Evolutionary conservation across 1,140 invertebrate genomes (phyloP).

Genomic region (Leptonema lineaticorne): DNA sequence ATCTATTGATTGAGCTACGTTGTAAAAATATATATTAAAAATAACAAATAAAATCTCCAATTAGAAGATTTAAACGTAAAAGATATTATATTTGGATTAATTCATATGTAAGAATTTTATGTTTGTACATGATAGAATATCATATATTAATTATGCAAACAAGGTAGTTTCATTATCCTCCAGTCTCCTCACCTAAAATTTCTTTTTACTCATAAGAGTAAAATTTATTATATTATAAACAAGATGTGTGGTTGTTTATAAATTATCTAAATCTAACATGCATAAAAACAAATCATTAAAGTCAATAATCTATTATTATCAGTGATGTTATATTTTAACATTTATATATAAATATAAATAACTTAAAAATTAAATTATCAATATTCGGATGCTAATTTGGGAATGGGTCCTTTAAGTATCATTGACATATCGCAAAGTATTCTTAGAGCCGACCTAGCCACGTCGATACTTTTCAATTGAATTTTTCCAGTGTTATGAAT

Average conservation of each 20-base stretch:
- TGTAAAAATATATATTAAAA: too few species aligned
- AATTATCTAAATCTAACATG: background rate
- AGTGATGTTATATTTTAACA: background rate
- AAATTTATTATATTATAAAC: background rate
- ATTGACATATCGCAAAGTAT: conserved; percentile 36
- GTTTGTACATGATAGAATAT: conserved; percentile 17
- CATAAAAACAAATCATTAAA: background rate
- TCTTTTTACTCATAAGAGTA: background rate
- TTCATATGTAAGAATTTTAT: conserved; percentile 8
- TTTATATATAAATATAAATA: background rate
- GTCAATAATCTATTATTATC: background rate
- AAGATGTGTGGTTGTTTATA: background rate
- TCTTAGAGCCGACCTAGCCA: conserved; percentile 8
- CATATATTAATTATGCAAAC: conserved; percentile 25
- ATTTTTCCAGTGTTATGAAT: conserved; percentile 26
- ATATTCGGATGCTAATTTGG: conserved; percentile 34
- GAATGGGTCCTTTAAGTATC: conserved; percentile 26
- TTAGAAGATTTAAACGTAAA: too few species aligned
- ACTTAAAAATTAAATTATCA: conserved; percentile 7
- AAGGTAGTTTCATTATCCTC: conserved; percentile 18
- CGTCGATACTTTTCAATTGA: conserved; percentile 19
- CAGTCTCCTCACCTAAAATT: background rate
- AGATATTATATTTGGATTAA: too few species aligned
- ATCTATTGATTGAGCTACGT: too few species aligned
- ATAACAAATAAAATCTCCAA: too few species aligned